phyloP scores from a whole-genome alignment of 2,113 vertebrate genomes.

The Melanotaenia duboulayi region DNA sequence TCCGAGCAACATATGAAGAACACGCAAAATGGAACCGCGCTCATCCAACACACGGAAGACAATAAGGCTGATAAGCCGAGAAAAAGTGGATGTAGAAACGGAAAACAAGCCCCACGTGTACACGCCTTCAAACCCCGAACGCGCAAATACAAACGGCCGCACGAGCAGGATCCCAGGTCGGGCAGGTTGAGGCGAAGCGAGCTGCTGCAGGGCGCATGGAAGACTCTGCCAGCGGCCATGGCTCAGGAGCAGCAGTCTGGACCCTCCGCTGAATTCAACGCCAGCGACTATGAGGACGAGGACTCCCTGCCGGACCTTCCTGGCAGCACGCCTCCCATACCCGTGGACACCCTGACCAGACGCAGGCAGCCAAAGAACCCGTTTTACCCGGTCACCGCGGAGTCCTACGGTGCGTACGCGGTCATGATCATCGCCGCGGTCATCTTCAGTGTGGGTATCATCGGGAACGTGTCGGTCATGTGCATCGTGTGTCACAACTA shows the following conservation, averaged over 20 bases:
- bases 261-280: slow-evolving; percentile 43
- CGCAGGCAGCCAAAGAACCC: slow-evolving; percentile 87
- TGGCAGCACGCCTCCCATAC: slow-evolving; percentile 66
- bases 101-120: not conserved
- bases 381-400: slow-evolving; percentile 91
- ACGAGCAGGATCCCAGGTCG: slow-evolving; percentile 22
- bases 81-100: not conserved
- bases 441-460: slow-evolving; percentile 91
- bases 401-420: slow-evolving; percentile 90
- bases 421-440: slow-evolving; percentile 86
- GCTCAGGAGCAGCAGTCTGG: slow-evolving; percentile 83
- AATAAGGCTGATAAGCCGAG: not conserved
- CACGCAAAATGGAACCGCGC: not conserved
- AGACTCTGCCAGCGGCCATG: slow-evolving; percentile 67
- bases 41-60: slow-evolving; percentile 7
- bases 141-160: slow-evolving; percentile 4
- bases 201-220: not conserved
- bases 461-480: slow-evolving; percentile 95
- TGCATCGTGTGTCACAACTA: slow-evolving; percentile 98
- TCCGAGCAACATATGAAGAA: not conserved
- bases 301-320: slow-evolving; percentile 52
- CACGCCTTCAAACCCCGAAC: slow-evolving; percentile 21
- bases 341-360: slow-evolving; percentile 62
- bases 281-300: slow-evolving; percentile 60
- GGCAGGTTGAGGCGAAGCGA: slow-evolving; percentile 26